phyloP scores from a whole-genome alignment of 2,797 vertebrate genomes.

The Decapterus maruadsi region DNA sequence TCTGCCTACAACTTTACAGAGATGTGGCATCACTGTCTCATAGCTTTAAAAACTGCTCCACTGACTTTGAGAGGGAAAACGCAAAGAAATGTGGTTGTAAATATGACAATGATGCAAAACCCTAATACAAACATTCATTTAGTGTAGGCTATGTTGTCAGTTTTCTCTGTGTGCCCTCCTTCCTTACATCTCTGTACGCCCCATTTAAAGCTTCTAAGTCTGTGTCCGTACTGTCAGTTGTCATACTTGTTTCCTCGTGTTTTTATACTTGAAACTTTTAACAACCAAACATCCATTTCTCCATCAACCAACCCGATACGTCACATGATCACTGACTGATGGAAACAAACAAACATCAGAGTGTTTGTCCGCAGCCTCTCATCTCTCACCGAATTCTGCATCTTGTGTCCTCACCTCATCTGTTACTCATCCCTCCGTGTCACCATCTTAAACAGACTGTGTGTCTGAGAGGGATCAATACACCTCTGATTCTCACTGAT shows the following conservation, averaged over 20 bases:
- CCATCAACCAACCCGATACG: too few species aligned
- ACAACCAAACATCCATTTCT: constrained; percentile 32
- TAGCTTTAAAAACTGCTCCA: too few species aligned
- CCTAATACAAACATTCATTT: too few species aligned
- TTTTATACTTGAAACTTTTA: background rate
- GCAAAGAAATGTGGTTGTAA: too few species aligned
- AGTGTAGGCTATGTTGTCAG: too few species aligned
- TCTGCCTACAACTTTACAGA: background rate
- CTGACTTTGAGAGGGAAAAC: too few species aligned
- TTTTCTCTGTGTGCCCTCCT: too few species aligned
- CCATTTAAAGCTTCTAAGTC: too few species aligned
- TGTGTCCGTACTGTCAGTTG: too few species aligned
- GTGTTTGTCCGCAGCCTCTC: constrained; percentile 14
- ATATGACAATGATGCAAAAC: too few species aligned
- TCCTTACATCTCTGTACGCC: too few species aligned
- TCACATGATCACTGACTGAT: constrained; percentile 32
- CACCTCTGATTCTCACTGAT: constrained; percentile 64
- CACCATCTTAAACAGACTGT: constrained; percentile 19
- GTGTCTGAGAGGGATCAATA: constrained; percentile 68
- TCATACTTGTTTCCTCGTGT: too few species aligned
- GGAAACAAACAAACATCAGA: constrained; percentile 35
- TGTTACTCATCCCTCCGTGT: background rate
- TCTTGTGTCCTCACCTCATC: constrained; percentile 13
- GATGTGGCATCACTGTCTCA: background rate
- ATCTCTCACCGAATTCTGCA: constrained; percentile 22